Conservation (phyloP, 2,113 vertebrate species). For the Lycaon pictus region DNA sequence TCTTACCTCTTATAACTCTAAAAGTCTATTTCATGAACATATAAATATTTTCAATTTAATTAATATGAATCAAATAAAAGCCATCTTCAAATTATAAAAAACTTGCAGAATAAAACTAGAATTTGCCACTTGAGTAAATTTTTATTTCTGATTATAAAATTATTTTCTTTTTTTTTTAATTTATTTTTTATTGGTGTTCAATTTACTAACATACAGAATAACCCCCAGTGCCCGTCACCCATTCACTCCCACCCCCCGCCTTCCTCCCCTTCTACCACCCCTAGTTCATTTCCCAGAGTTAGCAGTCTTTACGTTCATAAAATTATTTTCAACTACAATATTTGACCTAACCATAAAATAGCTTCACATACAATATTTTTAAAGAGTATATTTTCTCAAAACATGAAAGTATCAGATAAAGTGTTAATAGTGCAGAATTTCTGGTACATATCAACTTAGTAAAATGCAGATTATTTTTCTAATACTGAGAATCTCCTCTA, state of each 20-base stretch:
- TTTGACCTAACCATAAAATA: neutral
- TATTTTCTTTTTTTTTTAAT: too few species aligned
- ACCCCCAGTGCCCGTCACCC: too few species aligned
- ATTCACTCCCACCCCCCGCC: too few species aligned
- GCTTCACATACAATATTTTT: neutral
- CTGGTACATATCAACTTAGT: neutral
- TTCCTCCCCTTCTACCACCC: too few species aligned
- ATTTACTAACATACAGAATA: too few species aligned
- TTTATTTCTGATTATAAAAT: constrained; percentile 20
- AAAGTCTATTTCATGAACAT: neutral
- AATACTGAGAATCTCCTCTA: neutral
- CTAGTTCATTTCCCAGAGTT: too few species aligned
- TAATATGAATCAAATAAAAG: neutral
- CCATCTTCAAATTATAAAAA: neutral
- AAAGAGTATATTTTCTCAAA: neutral
- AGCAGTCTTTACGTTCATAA: too few species aligned
- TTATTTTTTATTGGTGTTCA: too few species aligned
- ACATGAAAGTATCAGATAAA: neutral
- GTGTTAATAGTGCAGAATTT: neutral
- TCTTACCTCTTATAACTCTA: neutral
- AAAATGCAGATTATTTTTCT: constrained; percentile 32
- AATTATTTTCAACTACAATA: constrained; percentile 8
- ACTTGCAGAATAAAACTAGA: neutral
- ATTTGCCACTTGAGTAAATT: neutral
- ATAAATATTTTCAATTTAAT: neutral